Percentiles rank a stretch among this genome's conserved stretches.
phyloP scores from a whole-genome alignment of 2,113 vertebrate species.

The Podarcis raffonei region DNA sequence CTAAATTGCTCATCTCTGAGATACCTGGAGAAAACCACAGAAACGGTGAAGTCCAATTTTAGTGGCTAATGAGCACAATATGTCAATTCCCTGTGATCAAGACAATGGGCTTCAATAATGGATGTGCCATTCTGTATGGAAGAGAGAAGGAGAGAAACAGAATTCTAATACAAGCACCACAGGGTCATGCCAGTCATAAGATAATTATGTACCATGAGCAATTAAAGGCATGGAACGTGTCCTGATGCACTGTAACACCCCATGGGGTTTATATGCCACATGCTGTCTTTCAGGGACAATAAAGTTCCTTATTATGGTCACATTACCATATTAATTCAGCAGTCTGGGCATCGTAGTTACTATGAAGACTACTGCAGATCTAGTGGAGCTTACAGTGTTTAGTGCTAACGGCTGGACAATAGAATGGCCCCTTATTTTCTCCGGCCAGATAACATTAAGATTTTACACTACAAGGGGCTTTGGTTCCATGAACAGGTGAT shows the following conservation, averaged over 20 bases:
- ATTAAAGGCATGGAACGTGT: conserved; percentile 44
- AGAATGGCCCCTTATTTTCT: background rate
- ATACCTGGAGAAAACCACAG: conserved; percentile 56
- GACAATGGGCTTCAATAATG: conserved; percentile 73
- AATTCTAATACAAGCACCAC: conserved; percentile 61
- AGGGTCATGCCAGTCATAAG: conserved; percentile 62
- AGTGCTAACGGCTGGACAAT: conserved; percentile 38
- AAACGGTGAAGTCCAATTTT: conserved; percentile 70
- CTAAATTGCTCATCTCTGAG: conserved; percentile 56
- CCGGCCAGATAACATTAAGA: background rate
- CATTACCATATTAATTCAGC: conserved; percentile 51
- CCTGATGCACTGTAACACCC: conserved; percentile 50
- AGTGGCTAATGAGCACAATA: conserved; percentile 74
- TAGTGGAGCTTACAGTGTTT: conserved; percentile 20
- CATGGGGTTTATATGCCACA: conserved; percentile 56
- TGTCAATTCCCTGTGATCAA: conserved; percentile 74
- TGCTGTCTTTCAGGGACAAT: conserved; percentile 71
- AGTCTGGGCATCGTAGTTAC: conserved; percentile 61
- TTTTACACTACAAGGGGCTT: background rate
- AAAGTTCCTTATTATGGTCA: conserved; percentile 67
- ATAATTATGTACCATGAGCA: conserved; percentile 62
- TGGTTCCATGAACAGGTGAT: rapidly evolving
- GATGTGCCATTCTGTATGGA: conserved; percentile 55
- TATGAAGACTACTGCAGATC: conserved; percentile 50
- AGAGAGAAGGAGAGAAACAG: conserved; percentile 47